Evolutionary conservation across 1,140 invertebrate genomes (phyloP), one percentile per base, ranked within the genome.

Genomic region (Laodelphax striatellus): DNA sequence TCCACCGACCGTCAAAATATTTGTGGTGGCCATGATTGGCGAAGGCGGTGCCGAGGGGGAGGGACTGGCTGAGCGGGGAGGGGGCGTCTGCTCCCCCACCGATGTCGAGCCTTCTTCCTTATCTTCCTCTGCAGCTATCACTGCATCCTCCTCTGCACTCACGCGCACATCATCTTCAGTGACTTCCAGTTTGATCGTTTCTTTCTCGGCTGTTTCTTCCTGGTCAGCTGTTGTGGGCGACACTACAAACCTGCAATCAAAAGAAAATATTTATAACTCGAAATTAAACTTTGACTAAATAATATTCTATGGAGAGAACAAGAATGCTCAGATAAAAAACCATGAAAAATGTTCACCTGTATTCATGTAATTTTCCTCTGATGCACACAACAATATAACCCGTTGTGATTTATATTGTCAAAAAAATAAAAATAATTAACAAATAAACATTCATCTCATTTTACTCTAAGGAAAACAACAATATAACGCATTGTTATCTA

Each of bases 201-300:
- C 24, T 4, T 28, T 28, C 2, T 28, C 24, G 24, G 24, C 24
- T 2, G 24, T 28, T 28, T 28, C 24, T 28, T 28, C 24, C 24
- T 28, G 2, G 2, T 28, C 24, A 28, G 24, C 24, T 6, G 24
- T 28, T 16, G 58, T 54, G 0, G 65, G 63, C 42, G 65, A 63
- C 14, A 66, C 64, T 9, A 66, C 65, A 56, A 66, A 66, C 43
- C 62, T 63, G 19, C 6, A 28, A 28, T 28, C 24, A 28, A 28
- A 10, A 21, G 1, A 17, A 53, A 22, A 2, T 16, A 19, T 16
- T 28, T 16, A 22, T 53, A 53, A 14, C 16, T 53, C n/a, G n/a
- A n/a, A n/a, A n/a, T 28, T 6, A 53, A n/a, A 16, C 19, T 46
- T 46, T 46, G 44, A 21, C 19, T 16, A 8, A 46, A 46, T 46